Conservation (phyloP, 1,140 invertebrate species). For the Acyrthosiphon pisum region DNA sequence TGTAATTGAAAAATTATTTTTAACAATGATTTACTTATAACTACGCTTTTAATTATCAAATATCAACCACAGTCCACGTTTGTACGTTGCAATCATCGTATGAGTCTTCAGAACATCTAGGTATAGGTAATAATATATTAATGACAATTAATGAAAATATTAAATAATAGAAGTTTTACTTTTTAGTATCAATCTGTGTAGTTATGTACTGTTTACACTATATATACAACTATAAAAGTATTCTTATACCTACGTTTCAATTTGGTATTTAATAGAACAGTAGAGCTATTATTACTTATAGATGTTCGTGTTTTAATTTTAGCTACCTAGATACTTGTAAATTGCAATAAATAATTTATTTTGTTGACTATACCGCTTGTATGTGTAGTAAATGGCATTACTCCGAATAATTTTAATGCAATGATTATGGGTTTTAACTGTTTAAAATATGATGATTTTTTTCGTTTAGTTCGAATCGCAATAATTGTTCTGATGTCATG, state of each 20-base stretch:
- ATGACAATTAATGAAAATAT: not conserved
- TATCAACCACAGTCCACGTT: not conserved
- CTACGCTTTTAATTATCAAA: not conserved
- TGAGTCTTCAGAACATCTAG: not conserved
- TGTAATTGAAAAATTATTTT: not conserved
- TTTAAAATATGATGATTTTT: not conserved
- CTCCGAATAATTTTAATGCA: slow-evolving; percentile 18
- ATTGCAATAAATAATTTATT: not conserved
- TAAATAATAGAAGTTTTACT: not conserved
- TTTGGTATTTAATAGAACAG: not conserved
- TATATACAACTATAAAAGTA: too few species aligned
- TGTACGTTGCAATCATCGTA: not conserved
- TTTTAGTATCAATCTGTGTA: not conserved
- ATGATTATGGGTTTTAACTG: not conserved
- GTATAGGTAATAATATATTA: not conserved
- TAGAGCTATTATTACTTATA: not conserved
- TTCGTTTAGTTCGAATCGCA: not conserved
- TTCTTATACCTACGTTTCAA: not conserved
- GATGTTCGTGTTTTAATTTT: not conserved
- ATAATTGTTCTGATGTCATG: not conserved
- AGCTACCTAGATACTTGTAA: not conserved
- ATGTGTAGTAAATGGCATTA: not conserved
- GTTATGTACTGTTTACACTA: not conserved
- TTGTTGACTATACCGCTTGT: not conserved
- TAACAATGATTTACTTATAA: not conserved